Conservation (phyloP, 2,888 invertebrate genomes). For the Arge pagana region DNA sequence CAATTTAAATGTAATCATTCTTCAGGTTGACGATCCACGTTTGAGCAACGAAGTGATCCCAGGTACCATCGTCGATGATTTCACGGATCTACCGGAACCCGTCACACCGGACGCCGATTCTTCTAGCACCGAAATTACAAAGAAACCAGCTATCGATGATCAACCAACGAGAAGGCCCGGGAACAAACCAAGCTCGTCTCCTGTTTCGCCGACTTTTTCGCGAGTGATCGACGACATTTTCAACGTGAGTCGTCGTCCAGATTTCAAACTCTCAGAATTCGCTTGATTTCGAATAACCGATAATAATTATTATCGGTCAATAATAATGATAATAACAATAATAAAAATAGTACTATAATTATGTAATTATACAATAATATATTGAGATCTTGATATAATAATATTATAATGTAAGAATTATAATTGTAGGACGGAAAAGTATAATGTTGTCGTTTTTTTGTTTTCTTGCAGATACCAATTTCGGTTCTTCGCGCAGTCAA, state of each 20-base stretch:
- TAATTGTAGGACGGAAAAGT: too few relatives aligned
- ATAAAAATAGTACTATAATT: too few relatives aligned
- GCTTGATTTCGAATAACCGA: too few relatives aligned
- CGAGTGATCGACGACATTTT: slow-evolving; percentile 21
- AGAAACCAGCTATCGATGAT: slow-evolving; percentile 16
- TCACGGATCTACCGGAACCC: neutral
- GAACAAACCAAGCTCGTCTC: slow-evolving; percentile 2
- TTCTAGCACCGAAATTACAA: neutral
- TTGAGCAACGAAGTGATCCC: slow-evolving; percentile 23
- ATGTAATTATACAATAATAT: too few relatives aligned
- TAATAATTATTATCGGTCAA: too few relatives aligned
- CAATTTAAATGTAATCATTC: too few relatives aligned
- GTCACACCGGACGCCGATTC: neutral
- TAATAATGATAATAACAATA: too few relatives aligned
- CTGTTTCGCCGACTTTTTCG: slow-evolving; percentile 11
- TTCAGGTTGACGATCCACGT: slow-evolving; percentile 13
- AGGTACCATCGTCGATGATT: slow-evolving; percentile 10
- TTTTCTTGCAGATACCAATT: slow-evolving; percentile 15
- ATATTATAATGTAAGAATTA: too few relatives aligned
- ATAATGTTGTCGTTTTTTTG: neutral
- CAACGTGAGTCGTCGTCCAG: slow-evolving; percentile 20
- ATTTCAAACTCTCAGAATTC: too few relatives aligned
- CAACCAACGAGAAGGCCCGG: slow-evolving; percentile 17
- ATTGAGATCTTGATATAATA: too few relatives aligned
- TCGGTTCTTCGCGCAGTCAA: slow-evolving; percentile 21